Base-by-base conservation (phyloP, 1,140 invertebrate species). In the Hylaeus anthracinus region DNA sequence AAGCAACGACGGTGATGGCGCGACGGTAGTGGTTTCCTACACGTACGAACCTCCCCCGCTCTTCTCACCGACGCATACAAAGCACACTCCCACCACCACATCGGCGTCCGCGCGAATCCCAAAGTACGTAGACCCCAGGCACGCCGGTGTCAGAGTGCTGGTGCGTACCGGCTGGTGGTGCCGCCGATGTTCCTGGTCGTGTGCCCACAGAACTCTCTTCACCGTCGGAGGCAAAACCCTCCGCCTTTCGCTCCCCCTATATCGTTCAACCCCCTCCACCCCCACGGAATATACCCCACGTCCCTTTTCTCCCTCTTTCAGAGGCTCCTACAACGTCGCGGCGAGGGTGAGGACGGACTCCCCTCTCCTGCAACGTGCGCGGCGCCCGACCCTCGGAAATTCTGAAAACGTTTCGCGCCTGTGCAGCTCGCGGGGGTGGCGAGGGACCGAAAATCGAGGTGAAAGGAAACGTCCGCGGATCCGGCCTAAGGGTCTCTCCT, bases 401-500 rank as follows among this genome's bases (percentile, higher is more conserved):
- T 88, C 87, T 79, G 84, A 88, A 78, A 83, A 81, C 86, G 86
- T 65, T 85, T 87, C 88, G 90, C 90, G 90, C 90, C 86, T 90
- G 90, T 90, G 89, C 89, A 88, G 79, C 82, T 72, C 61, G 81
- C 66, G 66, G 85, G 88, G 84, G 86, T 86, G 86, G 88, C 83
- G 84, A 86, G 87, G 86, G 85, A 86, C 85, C 85, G 84, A 87
- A 86, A 87, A 87, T 86, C 85, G 89, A 87, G 88, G 89, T 85
- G 80, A 90, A 90, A 88, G 88, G 86, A 89, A 89, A 90, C 86
- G 39, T 89, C 86, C 87, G 82, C 83, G 86, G 88, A 90, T 90
- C 88, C 86, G 84, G 88, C 86, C 87, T 88, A 90, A 88, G 90
- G 90, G 90, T 88, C 84, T 90, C 85, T 87, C 85, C 85, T 88